A percentile compares a stretch with the other conserved stretches of the same genome.
Conservation (phyloP, 1,140 invertebrate species). For the Telenomus remus region DNA sequence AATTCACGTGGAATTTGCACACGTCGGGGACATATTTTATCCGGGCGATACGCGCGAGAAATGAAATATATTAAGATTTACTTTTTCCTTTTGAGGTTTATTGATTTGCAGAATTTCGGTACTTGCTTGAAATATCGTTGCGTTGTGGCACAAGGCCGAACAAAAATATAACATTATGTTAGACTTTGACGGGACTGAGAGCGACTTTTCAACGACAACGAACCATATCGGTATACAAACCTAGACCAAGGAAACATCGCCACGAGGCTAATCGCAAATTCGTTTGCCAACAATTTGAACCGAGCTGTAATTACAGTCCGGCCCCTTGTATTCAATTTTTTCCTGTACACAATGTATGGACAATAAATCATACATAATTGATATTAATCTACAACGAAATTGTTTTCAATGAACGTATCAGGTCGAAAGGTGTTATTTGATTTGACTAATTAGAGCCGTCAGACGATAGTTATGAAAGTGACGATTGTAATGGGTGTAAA, state of each 20-base stretch:
- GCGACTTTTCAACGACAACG: constrained; percentile 24
- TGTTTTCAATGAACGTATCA: too few species aligned
- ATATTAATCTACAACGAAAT: too few species aligned
- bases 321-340: too few species aligned
- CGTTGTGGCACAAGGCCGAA: constrained; percentile 50
- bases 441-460: too few species aligned
- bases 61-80: constrained; percentile 15
- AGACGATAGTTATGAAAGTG: too few species aligned
- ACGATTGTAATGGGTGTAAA: too few species aligned
- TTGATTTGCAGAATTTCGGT: constrained; percentile 49
- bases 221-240: constrained; percentile 25
- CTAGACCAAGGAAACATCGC: constrained; percentile 53
- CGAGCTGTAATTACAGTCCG: too few species aligned
- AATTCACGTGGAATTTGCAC: background rate
- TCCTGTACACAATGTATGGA: too few species aligned
- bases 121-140: constrained; percentile 54
- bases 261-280: constrained; percentile 54
- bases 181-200: constrained; percentile 32
- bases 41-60: constrained; percentile 24
- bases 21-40: constrained; percentile 7
- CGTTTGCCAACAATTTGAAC: constrained; percentile 24
- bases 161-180: constrained; percentile 52
- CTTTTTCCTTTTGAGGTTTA: constrained; percentile 42
- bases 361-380: too few species aligned
- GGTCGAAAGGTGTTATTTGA: too few species aligned